phyloP scores from a whole-genome alignment of 2,888 invertebrate species.

The Chirona hameri region DNA sequence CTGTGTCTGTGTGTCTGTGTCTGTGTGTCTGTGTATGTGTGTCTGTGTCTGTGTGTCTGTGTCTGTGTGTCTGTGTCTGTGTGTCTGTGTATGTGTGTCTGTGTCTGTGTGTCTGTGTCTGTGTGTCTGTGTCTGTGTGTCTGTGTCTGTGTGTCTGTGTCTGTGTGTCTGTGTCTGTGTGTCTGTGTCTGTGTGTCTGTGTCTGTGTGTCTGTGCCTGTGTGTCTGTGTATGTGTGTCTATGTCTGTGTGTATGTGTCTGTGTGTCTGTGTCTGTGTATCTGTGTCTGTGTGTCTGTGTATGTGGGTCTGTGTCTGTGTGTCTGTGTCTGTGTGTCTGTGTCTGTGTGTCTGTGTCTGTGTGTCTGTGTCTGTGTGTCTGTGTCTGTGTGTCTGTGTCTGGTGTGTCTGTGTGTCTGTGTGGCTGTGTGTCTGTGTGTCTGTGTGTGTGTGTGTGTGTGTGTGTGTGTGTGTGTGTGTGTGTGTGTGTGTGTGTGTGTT shows the following conservation, averaged over 20 bases:
- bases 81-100: not conserved
- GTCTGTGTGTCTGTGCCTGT: not conserved
- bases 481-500: not conserved
- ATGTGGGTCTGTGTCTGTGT: not conserved
- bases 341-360: too few species aligned
- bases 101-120: not conserved
- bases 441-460: not conserved
- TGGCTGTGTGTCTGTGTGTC: not conserved
- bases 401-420: not conserved
- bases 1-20: not conserved
- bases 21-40: not conserved
- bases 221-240: too few species aligned
- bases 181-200: not conserved
- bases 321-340: not conserved
- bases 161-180: not conserved
- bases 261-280: too few species aligned
- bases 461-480: slow-evolving; percentile 2
- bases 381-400: slow-evolving; percentile 9
- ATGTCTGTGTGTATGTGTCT: not conserved
- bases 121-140: too few species aligned
- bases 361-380: not conserved
- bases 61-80: not conserved
- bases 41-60: too few species aligned
- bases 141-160: not conserved
- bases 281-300: slow-evolving; percentile 23